Conservation (phyloP, 2,797 vertebrate species). For the Oreortyx pictus region DNA sequence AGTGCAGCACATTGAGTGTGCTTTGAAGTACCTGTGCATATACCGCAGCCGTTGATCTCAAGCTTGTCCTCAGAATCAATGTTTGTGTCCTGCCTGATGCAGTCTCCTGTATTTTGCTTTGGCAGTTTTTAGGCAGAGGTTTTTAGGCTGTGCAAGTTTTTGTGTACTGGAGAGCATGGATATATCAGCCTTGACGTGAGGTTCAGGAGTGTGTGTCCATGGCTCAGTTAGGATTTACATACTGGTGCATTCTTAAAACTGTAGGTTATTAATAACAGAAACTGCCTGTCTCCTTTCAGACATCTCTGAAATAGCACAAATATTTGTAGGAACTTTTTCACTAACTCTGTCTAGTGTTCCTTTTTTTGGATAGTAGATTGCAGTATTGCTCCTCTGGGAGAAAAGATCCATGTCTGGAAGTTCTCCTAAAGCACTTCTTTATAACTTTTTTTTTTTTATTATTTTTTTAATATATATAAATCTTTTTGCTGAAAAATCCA, state of each 20-base stretch:
- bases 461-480: neutral
- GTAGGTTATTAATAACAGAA: neutral
- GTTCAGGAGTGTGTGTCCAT: neutral
- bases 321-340: neutral
- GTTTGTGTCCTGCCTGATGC: neutral
- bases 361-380: neutral
- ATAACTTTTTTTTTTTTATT: no score
- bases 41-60: neutral
- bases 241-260: neutral
- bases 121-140: neutral
- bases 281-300: neutral
- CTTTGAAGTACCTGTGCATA: neutral
- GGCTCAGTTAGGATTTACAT: neutral
- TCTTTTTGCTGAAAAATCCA: neutral
- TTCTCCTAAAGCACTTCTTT: neutral
- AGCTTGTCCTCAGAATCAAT: rapidly evolving
- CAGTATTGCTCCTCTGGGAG: neutral
- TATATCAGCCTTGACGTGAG: neutral
- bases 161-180: neutral
- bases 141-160: rapidly evolving
- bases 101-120: neutral
- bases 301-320: neutral
- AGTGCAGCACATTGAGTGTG: no score
- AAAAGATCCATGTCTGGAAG: neutral
- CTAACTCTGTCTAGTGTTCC: neutral